These are phyloP conservation scores for Epinephelus coioides DNA, from an alignment of 2,797 vertebrate genomes.

Conservation along the genomic window DNA sequence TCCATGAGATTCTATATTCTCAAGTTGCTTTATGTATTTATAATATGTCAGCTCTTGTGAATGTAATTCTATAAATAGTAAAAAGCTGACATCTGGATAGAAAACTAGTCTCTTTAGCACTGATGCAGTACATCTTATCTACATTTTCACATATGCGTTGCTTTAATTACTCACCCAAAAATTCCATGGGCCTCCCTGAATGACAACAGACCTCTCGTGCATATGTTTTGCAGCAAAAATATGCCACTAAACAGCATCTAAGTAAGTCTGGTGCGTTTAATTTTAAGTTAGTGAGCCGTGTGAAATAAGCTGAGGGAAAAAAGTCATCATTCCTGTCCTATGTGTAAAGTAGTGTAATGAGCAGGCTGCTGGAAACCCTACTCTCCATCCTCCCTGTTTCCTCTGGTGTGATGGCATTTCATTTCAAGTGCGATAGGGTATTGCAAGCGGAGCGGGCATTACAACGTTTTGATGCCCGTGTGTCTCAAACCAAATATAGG, in stretches of 20 bases:
- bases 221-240: slow-evolving; percentile 56
- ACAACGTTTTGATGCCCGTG: slow-evolving; percentile 37
- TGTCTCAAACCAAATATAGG: slow-evolving; percentile 63
- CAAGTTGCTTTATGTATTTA: slow-evolving; percentile 15
- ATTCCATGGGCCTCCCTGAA: slow-evolving; percentile 55
- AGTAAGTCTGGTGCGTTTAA: slow-evolving; percentile 58
- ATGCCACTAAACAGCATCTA: slow-evolving; percentile 52
- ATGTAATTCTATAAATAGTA: slow-evolving; percentile 3
- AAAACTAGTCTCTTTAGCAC: slow-evolving; percentile 21
- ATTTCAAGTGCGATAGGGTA: slow-evolving; percentile 68
- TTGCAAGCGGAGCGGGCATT: slow-evolving; percentile 57
- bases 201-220: slow-evolving; percentile 46
- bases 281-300: slow-evolving; percentile 68
- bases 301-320: slow-evolving; percentile 47
- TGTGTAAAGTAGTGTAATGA: slow-evolving; percentile 72
- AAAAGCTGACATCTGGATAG: slow-evolving; percentile 11
- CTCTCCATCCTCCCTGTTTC: slow-evolving; percentile 73
- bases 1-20: background rate
- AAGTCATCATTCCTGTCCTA: slow-evolving; percentile 62
- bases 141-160: slow-evolving; percentile 29
- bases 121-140: slow-evolving; percentile 8
- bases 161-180: slow-evolving; percentile 67
- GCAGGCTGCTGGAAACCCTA: slow-evolving; percentile 65
- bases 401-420: slow-evolving; percentile 82
- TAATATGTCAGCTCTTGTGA: slow-evolving; percentile 3